phyloP scores from a whole-genome alignment of 2,113 vertebrate species.

The Chloropsis hardwickii region DNA sequence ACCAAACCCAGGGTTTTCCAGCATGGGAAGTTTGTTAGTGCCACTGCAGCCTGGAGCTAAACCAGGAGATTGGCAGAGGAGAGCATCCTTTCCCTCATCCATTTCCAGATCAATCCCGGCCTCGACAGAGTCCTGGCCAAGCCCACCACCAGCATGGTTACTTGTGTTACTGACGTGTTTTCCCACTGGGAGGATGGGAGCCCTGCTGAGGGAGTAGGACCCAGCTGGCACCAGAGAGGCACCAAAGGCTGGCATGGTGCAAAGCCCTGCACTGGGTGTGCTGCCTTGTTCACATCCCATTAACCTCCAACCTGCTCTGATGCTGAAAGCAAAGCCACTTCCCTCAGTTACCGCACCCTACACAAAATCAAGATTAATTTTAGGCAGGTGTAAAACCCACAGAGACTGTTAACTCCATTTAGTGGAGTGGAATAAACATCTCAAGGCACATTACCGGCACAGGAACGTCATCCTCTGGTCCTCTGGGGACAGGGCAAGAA shows the following conservation, averaged over 20 bases:
- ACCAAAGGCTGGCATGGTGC: neutral
- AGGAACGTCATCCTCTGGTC: neutral
- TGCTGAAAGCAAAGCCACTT: neutral
- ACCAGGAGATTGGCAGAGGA: neutral
- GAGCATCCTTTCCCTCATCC: neutral
- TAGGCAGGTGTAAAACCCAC: neutral
- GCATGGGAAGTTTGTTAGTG: neutral
- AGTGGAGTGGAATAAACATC: neutral
- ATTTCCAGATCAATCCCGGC: neutral
- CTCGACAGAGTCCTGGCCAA: neutral
- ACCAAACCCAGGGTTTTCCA: accelerated
- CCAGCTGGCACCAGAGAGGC: accelerated
- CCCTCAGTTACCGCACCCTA: neutral
- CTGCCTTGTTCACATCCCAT: neutral
- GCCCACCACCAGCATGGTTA: accelerated
- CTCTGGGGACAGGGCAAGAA: neutral
- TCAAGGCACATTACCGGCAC: neutral
- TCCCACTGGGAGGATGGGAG: neutral
- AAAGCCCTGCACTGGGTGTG: neutral
- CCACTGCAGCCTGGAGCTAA: neutral
- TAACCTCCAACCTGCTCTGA: neutral
- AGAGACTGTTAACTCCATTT: neutral
- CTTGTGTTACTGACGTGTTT: accelerated
- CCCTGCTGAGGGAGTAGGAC: accelerated
- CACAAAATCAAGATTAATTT: neutral